Evolutionary conservation across 2,113 vertebrate genomes (phyloP).

Genomic region (Vulpes lagopus): DNA sequence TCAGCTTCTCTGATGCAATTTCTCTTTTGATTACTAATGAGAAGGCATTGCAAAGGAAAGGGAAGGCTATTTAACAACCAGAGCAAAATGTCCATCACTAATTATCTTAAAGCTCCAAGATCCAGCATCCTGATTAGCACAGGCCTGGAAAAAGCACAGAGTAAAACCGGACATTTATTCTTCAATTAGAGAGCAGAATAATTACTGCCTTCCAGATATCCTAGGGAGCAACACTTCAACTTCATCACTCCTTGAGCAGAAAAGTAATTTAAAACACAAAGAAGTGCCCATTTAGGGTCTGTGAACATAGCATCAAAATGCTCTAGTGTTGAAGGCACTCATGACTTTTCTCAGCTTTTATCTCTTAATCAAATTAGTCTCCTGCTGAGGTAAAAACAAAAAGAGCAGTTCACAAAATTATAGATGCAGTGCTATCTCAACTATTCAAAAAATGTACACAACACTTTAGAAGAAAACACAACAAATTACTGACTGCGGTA

Average conservation of each 20-base stretch:
- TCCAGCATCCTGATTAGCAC: slow-evolving; percentile 76
- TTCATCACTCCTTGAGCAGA: slow-evolving; percentile 63
- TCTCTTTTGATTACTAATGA: slow-evolving; percentile 58
- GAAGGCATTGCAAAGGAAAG: slow-evolving; percentile 48
- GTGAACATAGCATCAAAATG: slow-evolving; percentile 42
- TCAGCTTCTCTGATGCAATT: slow-evolving; percentile 12
- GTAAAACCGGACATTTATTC: slow-evolving; percentile 72
- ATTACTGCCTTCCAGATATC: slow-evolving; percentile 56
- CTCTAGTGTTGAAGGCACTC: background rate
- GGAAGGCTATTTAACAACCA: slow-evolving; percentile 57
- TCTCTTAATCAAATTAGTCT: slow-evolving; percentile 67
- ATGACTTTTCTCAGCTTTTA: slow-evolving; percentile 54
- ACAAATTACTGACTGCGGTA: background rate
- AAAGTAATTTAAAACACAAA: slow-evolving; percentile 72
- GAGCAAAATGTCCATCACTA: slow-evolving; percentile 69
- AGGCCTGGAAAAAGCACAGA: slow-evolving; percentile 74
- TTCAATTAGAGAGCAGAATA: slow-evolving; percentile 71
- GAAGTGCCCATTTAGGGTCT: slow-evolving; percentile 42
- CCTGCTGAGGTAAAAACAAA: slow-evolving; percentile 49
- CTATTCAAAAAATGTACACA: slow-evolving; percentile 10
- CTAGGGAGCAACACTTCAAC: slow-evolving; percentile 7
- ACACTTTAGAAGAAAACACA: background rate
- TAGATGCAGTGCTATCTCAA: background rate
- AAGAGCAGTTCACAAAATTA: slow-evolving; percentile 35
- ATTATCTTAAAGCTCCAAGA: slow-evolving; percentile 73